phyloP scores from a whole-genome alignment of 2,113 vertebrate genomes.

The Collichthys lucidus region DNA sequence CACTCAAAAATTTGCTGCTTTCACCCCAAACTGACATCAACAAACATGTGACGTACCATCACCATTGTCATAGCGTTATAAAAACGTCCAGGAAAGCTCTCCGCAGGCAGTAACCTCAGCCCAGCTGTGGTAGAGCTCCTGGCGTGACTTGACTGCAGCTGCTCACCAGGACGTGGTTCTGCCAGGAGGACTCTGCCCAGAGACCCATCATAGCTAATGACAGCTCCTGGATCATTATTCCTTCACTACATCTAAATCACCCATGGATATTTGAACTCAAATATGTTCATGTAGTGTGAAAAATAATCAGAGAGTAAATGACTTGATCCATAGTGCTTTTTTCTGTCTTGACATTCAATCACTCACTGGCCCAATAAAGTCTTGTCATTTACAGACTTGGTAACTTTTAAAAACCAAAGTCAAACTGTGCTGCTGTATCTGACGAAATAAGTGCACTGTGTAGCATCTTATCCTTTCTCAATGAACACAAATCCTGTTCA shows the following conservation, averaged over 20 bases:
- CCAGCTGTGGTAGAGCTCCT: conserved; percentile 11
- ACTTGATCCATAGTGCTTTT: conserved; percentile 43
- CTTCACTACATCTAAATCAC: conserved; percentile 31
- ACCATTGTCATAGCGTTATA: background rate
- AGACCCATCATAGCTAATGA: conserved; percentile 57
- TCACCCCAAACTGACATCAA: conserved; percentile 1
- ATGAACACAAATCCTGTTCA: conserved; percentile 20
- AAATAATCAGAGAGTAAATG: conserved; percentile 36
- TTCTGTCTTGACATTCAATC: conserved; percentile 44
- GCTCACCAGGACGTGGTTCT: conserved; percentile 39
- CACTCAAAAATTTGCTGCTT: too few species aligned
- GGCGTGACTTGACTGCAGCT: conserved; percentile 36
- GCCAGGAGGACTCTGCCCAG: conserved; percentile 25
- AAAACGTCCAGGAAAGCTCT: conserved; percentile 12
- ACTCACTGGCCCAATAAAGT: conserved; percentile 51
- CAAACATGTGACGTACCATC: conserved; percentile 5
- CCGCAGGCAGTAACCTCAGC: conserved; percentile 4
- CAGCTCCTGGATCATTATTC: conserved; percentile 36
- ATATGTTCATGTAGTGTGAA: conserved; percentile 49
- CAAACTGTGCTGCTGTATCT: conserved; percentile 18
- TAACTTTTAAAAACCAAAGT: conserved; percentile 23
- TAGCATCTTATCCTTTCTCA: background rate
- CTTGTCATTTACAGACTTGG: conserved; percentile 42
- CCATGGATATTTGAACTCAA: conserved; percentile 52
- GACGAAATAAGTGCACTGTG: background rate